Base-by-base conservation (phyloP, 2,113 vertebrate genomes). In the Setophaga kirtlandii region DNA sequence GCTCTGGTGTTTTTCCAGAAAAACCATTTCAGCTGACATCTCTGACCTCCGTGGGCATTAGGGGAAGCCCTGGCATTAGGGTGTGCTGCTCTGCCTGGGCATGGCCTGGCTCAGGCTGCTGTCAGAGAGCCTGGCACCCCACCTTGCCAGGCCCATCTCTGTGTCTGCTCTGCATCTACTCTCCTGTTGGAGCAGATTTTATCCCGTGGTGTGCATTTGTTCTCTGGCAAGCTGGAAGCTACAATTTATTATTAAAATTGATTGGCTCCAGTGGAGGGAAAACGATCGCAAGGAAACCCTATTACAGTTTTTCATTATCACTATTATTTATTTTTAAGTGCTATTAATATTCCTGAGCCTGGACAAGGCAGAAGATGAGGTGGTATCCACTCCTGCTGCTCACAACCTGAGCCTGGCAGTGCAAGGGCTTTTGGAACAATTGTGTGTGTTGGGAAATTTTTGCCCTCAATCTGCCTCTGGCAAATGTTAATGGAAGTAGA, bases 201-300 rank as follows among this genome's bases (percentile, higher is more conserved):
- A 79, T 92, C 83, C 82, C 6, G 0, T 27, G 62, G 41, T 46
- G 44, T 70, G 23, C 94, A 90, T 96, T 91, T 96, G 85, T 78
- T 95, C 85, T 70, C 89, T 76, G 86, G 93, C 88, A 92, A 92
- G 79, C 88, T 95, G 86, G 77, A 89, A 95, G 96, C 88, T 94
- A 59, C 80, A 50, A 96, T 97, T 96, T 95, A 96, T 97, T 97
- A 95, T 96, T 96, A 96, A 96, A 96, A 96, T 97, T 93, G 94
- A 97, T 97, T 90, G 41, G 88, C 90, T 96, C 47, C 74, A 87
- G 81, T 50, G 89, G 86, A 94, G 85, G 69, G 64, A 89, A 93
- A 96, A 97, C 16, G 76, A 94, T 94, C 6, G 20, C 84, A 46
- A 96, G 93, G 96, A 96, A 96, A 96, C 92, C 76, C 96, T 96